Evolutionary conservation across 2,797 vertebrate species (phyloP).

Genomic region (Sphaeramia orbicularis): DNA sequence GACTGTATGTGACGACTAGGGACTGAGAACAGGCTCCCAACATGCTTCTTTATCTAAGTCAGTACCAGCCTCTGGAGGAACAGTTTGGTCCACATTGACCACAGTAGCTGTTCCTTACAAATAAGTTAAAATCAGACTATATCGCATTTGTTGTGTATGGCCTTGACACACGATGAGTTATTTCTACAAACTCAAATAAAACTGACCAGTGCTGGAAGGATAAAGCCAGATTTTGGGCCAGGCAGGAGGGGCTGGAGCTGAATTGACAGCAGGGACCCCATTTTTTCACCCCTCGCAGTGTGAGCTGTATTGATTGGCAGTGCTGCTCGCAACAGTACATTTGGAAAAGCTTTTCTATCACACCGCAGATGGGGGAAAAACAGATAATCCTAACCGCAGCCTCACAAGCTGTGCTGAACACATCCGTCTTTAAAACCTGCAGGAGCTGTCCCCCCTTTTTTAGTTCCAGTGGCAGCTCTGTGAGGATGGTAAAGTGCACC

Average conservation of each 20-base stretch:
- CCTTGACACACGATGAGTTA: background rate
- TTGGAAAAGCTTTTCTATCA: constrained; percentile 77
- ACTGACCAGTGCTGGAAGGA: constrained; percentile 38
- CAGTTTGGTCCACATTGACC: background rate
- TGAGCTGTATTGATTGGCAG: constrained; percentile 79
- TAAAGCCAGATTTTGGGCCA: constrained; percentile 45
- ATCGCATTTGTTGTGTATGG: background rate
- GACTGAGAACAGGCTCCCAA: no score
- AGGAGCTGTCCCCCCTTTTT: constrained; percentile 62
- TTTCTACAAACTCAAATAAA: constrained; percentile 38
- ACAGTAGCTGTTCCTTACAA: background rate
- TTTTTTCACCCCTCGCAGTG: constrained; percentile 60
- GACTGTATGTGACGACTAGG: no score
- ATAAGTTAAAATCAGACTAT: background rate
- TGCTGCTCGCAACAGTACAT: constrained; percentile 68
- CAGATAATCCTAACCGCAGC: constrained; percentile 77
- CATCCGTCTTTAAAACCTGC: constrained; percentile 74
- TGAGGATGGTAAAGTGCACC: constrained; percentile 58
- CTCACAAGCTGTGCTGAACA: constrained; percentile 77
- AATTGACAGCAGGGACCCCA: constrained; percentile 58
- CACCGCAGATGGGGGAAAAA: constrained; percentile 54
- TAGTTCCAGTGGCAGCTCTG: constrained; percentile 67
- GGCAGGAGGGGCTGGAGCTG: constrained; percentile 43
- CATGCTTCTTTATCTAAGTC: no score
- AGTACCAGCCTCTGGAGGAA: no score